Conservation (phyloP, 2,888 invertebrate species). For the Thysanoteuthis rhombus region DNA sequence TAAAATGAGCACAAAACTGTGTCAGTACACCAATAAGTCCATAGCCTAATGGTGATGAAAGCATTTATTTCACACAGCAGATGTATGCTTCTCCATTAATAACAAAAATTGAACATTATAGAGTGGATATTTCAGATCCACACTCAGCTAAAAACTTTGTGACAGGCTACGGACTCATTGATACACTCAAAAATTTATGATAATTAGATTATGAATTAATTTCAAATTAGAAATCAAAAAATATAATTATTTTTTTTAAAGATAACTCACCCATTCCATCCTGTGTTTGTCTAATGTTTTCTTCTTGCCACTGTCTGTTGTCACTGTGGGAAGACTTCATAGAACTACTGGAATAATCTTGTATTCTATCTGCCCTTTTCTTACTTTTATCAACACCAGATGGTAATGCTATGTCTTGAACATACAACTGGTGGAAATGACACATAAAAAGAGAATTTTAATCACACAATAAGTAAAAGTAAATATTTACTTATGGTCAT, state of each 20-base stretch:
- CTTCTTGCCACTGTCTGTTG: not conserved
- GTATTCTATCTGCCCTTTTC: not conserved
- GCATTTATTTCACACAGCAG: not conserved
- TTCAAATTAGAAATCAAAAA: not conserved
- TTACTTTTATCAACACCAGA: not conserved
- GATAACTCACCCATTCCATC: not conserved
- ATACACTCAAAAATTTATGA: not conserved
- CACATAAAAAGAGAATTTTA: not conserved
- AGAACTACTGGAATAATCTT: not conserved
- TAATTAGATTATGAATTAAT: not conserved
- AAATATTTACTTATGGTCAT: not conserved
- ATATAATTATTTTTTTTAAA: not conserved
- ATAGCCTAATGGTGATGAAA: not conserved
- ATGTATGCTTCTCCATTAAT: not conserved
- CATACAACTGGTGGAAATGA: not conserved
- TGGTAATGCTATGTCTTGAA: not conserved
- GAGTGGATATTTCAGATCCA: not conserved
- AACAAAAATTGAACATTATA: not conserved
- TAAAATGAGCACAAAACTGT: not conserved
- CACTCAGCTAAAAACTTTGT: not conserved
- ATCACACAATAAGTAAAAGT: not conserved
- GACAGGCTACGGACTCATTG: not conserved
- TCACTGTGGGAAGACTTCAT: not conserved
- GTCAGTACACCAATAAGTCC: not conserved
- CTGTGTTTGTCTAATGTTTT: not conserved